These are phyloP conservation scores for Brachionus calyciflorus DNA, from an alignment of 1,140 invertebrate genomes.

Conservation along the genomic window DNA sequence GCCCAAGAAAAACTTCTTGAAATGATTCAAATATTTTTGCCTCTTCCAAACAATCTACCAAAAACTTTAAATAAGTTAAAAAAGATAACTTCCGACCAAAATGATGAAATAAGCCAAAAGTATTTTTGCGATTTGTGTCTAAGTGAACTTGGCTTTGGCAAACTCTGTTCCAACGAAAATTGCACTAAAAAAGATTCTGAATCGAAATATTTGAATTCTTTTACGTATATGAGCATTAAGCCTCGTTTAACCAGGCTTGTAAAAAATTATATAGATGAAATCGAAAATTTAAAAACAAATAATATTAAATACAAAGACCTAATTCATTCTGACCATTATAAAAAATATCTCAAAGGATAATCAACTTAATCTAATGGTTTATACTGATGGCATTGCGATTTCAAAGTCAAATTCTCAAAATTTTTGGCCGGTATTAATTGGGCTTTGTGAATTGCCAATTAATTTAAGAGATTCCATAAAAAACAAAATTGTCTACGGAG, in stretches of 20 bases:
- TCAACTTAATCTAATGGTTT: not conserved
- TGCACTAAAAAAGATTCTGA: too few species aligned
- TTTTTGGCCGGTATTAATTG: not conserved
- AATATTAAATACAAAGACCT: not conserved
- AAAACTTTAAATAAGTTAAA: not conserved
- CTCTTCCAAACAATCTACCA: not conserved
- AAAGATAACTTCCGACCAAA: not conserved
- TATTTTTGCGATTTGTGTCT: not conserved
- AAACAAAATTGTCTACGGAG: not conserved
- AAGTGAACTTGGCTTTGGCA: too few species aligned
- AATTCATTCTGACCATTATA: not conserved
- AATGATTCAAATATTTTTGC: not conserved
- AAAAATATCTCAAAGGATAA: not conserved
- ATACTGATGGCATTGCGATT: conserved; percentile 5
- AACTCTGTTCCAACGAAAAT: too few species aligned
- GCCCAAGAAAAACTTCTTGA: not conserved
- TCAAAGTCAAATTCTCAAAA: conserved; percentile 12
- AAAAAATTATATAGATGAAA: too few species aligned
- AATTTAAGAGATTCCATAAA: not conserved
- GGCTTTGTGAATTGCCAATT: not conserved
- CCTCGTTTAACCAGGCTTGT: too few species aligned
- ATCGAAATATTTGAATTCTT: too few species aligned
- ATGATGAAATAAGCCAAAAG: not conserved
- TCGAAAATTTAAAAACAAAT: not conserved
- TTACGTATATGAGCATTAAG: too few species aligned